phyloP scores from a whole-genome alignment of 2,888 invertebrate species.

The Leptinotarsa peninsularis region DNA sequence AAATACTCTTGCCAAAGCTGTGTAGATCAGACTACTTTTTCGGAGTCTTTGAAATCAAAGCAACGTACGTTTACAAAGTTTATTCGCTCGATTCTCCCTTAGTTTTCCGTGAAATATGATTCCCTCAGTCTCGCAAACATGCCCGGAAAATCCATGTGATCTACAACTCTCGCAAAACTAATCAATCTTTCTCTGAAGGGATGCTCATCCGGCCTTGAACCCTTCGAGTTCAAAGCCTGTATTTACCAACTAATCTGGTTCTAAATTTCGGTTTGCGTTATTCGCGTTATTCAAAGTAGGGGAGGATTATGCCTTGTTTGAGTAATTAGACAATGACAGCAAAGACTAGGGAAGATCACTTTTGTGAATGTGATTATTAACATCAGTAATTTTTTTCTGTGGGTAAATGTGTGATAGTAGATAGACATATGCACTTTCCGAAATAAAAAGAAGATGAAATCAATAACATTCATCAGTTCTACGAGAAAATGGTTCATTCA shows the following conservation, averaged over 20 bases:
- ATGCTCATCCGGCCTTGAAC: constrained; percentile 9
- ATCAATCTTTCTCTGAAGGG: constrained; percentile 11
- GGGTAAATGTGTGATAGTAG: too few species aligned
- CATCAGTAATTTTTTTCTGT: too few species aligned
- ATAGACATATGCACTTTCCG: too few species aligned
- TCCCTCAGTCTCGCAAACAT: background rate
- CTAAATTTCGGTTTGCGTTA: constrained; percentile 3
- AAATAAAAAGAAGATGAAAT: too few species aligned
- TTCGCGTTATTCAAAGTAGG: background rate
- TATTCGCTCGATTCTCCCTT: background rate
- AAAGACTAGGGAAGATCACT: background rate
- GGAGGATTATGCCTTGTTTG: constrained; percentile 6
- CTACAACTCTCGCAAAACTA: background rate
- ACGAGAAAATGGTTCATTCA: too few species aligned
- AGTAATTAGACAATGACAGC: background rate
- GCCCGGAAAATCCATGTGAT: background rate
- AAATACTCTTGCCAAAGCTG: too few species aligned
- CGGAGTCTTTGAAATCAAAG: too few species aligned
- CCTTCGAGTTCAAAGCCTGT: background rate
- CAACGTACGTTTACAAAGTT: too few species aligned
- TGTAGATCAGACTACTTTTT: too few species aligned
- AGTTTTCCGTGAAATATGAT: background rate
- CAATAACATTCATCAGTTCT: too few species aligned
- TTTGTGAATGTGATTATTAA: too few species aligned
- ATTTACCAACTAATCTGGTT: constrained; percentile 7